Evolutionary conservation across 2,888 invertebrate genomes (phyloP), one percentile per base, ranked within the genome.

Genomic region (Tyria jacobaeae): DNA sequence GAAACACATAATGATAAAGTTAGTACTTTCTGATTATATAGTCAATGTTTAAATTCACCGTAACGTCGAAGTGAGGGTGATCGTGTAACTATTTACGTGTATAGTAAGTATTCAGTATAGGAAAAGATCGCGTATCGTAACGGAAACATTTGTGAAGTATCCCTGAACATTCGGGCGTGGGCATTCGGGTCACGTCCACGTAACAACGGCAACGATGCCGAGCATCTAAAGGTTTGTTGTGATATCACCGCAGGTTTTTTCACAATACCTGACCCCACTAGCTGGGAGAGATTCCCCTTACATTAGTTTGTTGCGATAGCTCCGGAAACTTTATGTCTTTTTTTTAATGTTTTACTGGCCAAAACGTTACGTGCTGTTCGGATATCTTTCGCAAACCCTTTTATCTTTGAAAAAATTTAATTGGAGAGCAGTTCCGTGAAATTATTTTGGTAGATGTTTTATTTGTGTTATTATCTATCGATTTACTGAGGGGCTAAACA

Each of bases 61-160:
- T 78, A 84, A 80, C 82, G 81, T 80, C 81, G 73, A 81, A 86
- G 86, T 87, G 84, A 86, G 84, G 85, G 84, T 78, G 86, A 85
- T 87, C 84, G 84, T 86, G 86, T 88, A 87, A 85, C 85, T 89
- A 87, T 89, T 89, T 89, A 89, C 86, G 88, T 87, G 86, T 88
- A 87, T 88, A 87, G 86, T 87, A 86, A 82, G 83, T 85, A 85
- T 89, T 90, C 85, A 83, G 81, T 82, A 84, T 87, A 78, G 88
- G 83, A 85, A 89, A 90, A 90, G 88, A 90, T 89, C 89, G 87
- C 85, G 85, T 88, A 87, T 90, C 88, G 87, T 86, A 90, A 89
- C 87, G 89, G 89, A 89, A 91, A 90, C 90, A 89, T 91, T 91
- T 91, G 83, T 84, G 87, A 88, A 91, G 91, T 91, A 91, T 90